phyloP scores from a whole-genome alignment of 2,113 vertebrate species.

The Columba janthina region DNA sequence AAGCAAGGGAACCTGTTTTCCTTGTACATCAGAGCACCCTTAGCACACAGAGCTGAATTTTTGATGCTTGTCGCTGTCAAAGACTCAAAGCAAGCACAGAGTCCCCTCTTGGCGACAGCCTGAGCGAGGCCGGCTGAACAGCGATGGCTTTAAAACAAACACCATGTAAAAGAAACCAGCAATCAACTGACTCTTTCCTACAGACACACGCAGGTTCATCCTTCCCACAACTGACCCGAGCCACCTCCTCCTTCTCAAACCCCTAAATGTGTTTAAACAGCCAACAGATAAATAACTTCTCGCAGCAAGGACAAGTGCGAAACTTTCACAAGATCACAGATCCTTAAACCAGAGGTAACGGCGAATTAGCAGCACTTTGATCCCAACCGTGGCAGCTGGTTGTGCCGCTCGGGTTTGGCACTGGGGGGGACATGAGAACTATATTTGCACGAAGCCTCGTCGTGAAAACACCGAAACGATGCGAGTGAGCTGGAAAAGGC shows the following conservation, averaged over 20 bases:
- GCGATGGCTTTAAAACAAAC: neutral
- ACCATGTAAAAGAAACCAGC: neutral
- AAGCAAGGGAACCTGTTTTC: neutral
- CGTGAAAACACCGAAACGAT: neutral
- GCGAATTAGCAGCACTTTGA: neutral
- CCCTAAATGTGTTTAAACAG: neutral
- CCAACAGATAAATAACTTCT: neutral
- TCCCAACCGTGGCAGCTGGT: neutral
- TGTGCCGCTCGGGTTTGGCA: neutral
- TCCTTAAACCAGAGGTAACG: neutral
- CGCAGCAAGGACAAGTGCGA: neutral
- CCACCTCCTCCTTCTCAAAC: neutral
- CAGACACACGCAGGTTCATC: neutral
- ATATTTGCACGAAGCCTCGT: neutral
- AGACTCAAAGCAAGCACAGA: constrained; percentile 19
- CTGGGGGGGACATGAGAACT: neutral
- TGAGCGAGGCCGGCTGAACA: constrained; percentile 23
- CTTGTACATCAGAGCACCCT: neutral
- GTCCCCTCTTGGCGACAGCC: constrained; percentile 49
- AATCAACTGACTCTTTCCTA: neutral
- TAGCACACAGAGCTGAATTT: neutral
- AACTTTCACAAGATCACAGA: neutral
- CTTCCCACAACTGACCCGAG: neutral
- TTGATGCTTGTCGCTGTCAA: neutral
- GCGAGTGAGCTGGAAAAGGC: neutral